Percentiles rank a stretch among this genome's conserved stretches.
phyloP scores from a whole-genome alignment of 1,140 invertebrate species.

The Cataglyphis hispanica region DNA sequence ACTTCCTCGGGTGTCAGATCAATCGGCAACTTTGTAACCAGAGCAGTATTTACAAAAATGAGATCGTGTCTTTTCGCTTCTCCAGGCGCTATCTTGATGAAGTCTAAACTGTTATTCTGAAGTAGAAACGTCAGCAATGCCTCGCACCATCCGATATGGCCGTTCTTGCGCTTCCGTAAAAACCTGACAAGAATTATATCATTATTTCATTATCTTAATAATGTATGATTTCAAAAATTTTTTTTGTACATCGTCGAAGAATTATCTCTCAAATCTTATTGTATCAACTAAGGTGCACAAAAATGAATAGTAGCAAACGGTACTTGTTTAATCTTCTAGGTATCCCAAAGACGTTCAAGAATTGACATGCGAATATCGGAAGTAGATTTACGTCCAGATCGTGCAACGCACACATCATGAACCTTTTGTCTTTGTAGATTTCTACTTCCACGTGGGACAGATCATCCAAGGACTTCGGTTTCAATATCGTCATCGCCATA shows the following conservation, averaged over 20 bases:
- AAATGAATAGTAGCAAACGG: neutral
- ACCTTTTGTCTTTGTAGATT: conserved; percentile 68
- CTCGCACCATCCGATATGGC: conserved; percentile 73
- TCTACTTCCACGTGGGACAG: conserved; percentile 48
- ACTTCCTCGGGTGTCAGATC: conserved; percentile 69
- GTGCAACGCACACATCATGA: conserved; percentile 50
- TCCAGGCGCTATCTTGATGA: conserved; percentile 21
- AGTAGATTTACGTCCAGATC: conserved; percentile 82
- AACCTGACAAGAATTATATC: conserved; percentile 17
- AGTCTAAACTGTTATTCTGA: conserved; percentile 20
- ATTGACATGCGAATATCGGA: conserved; percentile 87
- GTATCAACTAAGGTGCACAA: neutral
- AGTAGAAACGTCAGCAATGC: conserved; percentile 55
- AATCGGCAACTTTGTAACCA: conserved; percentile 48
- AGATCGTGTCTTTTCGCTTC: conserved; percentile 30
- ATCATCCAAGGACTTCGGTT: conserved; percentile 22
- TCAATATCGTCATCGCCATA: conserved; percentile 64
- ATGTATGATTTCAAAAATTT: neutral
- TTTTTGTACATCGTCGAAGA: neutral
- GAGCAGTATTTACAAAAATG: conserved; percentile 44
- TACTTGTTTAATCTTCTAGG: conserved; percentile 85
- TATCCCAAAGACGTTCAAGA: conserved; percentile 87
- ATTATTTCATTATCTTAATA: neutral
- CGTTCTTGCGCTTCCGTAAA: conserved; percentile 33
- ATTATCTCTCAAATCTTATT: neutral